Conservation (phyloP, 2,888 invertebrate genomes). For the Protodeltote pygarga region DNA sequence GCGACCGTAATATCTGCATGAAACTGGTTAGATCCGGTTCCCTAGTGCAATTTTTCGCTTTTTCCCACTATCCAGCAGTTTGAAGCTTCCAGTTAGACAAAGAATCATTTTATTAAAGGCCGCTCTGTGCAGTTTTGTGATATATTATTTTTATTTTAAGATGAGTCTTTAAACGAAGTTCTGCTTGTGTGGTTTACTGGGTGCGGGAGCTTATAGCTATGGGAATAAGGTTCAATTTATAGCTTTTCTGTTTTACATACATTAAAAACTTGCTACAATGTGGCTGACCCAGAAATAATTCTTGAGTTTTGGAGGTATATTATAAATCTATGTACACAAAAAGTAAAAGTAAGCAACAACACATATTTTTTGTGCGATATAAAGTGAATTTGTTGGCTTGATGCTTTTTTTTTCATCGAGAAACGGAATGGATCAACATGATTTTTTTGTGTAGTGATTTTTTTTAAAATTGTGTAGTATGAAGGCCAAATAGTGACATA, state of each 20-base stretch:
- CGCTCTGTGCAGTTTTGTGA: conserved; percentile 32
- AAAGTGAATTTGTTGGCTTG: no score
- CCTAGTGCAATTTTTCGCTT: conserved; percentile 69
- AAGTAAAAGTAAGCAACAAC: no score
- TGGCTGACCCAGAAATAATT: no score
- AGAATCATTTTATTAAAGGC: conserved; percentile 62
- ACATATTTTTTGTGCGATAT: no score
- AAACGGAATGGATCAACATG: no score
- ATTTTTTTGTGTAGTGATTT: no score
- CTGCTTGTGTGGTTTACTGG: conserved; percentile 2
- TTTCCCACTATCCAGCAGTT: conserved; percentile 64
- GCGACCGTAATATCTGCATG: conserved; percentile 74
- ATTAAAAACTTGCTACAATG: no score
- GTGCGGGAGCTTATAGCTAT: neutral
- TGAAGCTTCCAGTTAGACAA: conserved; percentile 54
- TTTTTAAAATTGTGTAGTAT: no score
- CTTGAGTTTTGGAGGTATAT: no score
- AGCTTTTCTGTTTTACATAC: neutral
- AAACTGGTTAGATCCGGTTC: conserved; percentile 62
- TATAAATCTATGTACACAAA: no score
- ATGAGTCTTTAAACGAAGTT: conserved; percentile 7
- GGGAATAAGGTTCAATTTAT: conserved; percentile 1
- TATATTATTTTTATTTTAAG: conserved; percentile 13
- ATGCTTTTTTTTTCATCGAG: no score
- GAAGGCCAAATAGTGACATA: no score